These are phyloP conservation scores for Brachyhypopomus occidentalis DNA, from an alignment of 2,113 vertebrate genomes.

Conservation along the genomic window DNA sequence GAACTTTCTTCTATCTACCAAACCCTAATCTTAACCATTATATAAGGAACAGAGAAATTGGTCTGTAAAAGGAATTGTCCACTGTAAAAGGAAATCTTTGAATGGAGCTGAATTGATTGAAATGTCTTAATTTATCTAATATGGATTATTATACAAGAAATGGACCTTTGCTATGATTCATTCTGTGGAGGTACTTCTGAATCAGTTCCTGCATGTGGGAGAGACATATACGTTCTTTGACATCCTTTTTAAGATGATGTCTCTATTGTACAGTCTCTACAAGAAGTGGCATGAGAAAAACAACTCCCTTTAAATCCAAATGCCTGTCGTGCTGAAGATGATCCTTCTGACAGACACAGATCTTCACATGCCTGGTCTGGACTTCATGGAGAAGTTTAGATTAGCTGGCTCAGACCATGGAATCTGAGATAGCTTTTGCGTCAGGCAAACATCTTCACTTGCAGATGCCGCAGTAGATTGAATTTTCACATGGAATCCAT, in stretches of 20 bases:
- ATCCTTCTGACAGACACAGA: constrained; percentile 38
- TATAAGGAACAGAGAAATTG: not conserved
- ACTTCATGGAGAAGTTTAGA: constrained; percentile 23
- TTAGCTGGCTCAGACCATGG: constrained; percentile 38
- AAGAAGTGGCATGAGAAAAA: constrained; percentile 2
- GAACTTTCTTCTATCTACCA: no score
- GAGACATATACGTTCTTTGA: not conserved
- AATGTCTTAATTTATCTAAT: not conserved
- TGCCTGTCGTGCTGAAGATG: constrained; percentile 43
- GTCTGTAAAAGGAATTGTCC: not conserved
- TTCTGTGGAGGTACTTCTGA: not conserved
- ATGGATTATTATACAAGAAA: not conserved
- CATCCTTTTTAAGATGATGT: not conserved
- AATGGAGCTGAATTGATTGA: not conserved
- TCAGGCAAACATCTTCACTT: constrained; percentile 37
- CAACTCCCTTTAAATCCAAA: not conserved
- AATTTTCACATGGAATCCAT: constrained; percentile 43
- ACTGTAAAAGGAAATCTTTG: not conserved
- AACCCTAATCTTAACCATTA: constrained; percentile 1
- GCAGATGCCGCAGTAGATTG: constrained; percentile 39
- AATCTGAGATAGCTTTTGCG: constrained; percentile 34
- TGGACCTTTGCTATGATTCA: constrained; percentile 3
- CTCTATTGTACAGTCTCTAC: not conserved
- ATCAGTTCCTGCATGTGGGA: not conserved
- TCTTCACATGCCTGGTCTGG: constrained; percentile 28